Evolutionary conservation across 2,113 vertebrate species (phyloP).

Genomic region (Manacus vitellinus): DNA sequence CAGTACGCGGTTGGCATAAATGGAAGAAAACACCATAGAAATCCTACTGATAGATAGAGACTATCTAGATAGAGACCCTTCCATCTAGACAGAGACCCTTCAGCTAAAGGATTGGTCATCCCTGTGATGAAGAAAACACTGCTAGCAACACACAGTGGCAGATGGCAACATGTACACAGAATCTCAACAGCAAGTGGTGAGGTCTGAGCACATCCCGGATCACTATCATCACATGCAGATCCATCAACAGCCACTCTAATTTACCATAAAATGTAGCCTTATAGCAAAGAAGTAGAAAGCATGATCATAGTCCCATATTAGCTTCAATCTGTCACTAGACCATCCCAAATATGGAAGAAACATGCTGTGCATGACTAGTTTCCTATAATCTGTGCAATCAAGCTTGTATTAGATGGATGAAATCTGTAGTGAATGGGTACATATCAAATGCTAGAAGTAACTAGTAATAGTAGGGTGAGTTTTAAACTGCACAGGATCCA

Average conservation of each 20-base stretch:
- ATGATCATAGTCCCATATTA: not conserved
- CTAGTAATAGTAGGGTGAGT: not conserved
- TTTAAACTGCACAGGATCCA: not conserved
- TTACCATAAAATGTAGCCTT: not conserved
- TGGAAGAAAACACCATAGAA: not conserved
- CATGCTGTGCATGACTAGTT: not conserved
- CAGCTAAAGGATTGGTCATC: not conserved
- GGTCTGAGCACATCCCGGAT: not conserved
- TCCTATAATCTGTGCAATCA: not conserved
- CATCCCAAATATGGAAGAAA: not conserved
- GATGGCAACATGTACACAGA: not conserved
- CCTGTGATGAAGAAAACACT: not conserved
- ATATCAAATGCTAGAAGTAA: not conserved
- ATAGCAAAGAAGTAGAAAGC: not conserved
- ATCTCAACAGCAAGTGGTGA: not conserved
- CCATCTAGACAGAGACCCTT: not conserved
- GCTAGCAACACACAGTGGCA: not conserved
- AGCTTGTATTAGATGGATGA: not conserved
- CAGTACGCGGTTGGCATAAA: not conserved
- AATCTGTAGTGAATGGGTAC: not conserved
- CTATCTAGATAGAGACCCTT: not conserved
- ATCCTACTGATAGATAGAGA: not conserved
- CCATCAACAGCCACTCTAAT: not conserved
- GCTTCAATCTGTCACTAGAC: not conserved
- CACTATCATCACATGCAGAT: accelerated